Base-by-base conservation (phyloP, 2,797 vertebrate species). In the Mareca strepera region DNA sequence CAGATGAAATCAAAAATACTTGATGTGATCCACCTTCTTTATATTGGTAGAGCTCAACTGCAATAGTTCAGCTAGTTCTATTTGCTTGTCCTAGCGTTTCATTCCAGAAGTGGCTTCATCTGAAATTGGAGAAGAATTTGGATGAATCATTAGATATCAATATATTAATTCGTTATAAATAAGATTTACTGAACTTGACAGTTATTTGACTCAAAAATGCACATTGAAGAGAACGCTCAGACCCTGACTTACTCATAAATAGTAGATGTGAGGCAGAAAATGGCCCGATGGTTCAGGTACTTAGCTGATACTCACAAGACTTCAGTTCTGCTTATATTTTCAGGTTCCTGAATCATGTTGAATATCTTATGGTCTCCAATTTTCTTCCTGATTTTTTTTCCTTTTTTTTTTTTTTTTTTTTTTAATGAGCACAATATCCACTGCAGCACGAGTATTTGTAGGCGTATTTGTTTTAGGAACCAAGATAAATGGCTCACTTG, bases 361-460 rank as follows among this genome's bases (percentile, higher is more conserved):
- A 44, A n/a, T 80, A 81, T 58, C 41, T 58, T 15, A 17, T 29
- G 15, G 3, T 33, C 7, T 7, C 17, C 41, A 43, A 8, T 20
- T 8, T 59, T 41, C 52, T 17, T 46, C 67, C 26, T 17, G 8
- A 17, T 43, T 17, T 25, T 17, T 67, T 11, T 33, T 48, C 23
- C 11, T 25, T 48, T 17, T 26, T n/a, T n/a, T n/a, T n/a, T n/a
- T 48, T n/a, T 44, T 46, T 26, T 8, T 29, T 25, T 50, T 37
- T 41, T 41, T 16, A 0, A 53, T 48, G 14, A 33, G 7, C 0
- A 0, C 3, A 2, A 7, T 67, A 6, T 25, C 28, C 17, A 14
- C 59, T 11, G 6, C 5, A 58, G 44, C 26, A 50, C 28, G 12
- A 64, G 20, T 64, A n/a, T 77, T 88, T 90, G 78, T 1, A 3